Conservation (phyloP, 2,113 vertebrate species). For the Boulengeromyrus knoepffleri region DNA sequence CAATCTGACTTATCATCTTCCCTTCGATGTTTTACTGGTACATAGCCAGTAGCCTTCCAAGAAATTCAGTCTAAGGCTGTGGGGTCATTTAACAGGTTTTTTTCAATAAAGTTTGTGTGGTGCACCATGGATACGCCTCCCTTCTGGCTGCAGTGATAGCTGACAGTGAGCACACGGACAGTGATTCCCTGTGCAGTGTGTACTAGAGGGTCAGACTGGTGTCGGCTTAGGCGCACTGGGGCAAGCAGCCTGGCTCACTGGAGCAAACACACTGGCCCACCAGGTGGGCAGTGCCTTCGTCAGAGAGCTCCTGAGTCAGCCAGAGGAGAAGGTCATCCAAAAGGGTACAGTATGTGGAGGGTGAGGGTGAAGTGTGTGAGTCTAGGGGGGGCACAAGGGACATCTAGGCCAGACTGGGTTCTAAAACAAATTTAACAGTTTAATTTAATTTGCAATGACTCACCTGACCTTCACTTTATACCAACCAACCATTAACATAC, state of each 20-base stretch:
- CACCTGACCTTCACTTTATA: background rate
- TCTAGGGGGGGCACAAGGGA: background rate
- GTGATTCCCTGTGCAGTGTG: background rate
- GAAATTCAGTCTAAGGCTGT: background rate
- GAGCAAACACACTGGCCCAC: conserved; percentile 55
- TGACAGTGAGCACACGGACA: background rate
- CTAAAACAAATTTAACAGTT: background rate
- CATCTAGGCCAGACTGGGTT: background rate
- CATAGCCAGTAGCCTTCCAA: background rate
- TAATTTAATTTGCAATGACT: background rate
- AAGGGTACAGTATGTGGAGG: conserved; percentile 42
- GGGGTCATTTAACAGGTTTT: background rate
- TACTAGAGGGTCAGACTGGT: conserved; percentile 1
- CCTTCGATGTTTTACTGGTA: background rate
- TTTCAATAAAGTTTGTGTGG: background rate
- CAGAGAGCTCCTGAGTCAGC: conserved; percentile 55
- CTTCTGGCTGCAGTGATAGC: background rate
- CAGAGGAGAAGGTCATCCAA: conserved; percentile 61
- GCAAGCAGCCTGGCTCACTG: conserved; percentile 28
- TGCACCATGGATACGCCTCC: background rate
- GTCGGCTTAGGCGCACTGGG: conserved; percentile 50
- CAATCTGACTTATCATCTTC: background rate
- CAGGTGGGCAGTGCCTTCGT: conserved; percentile 50
- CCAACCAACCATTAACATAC: background rate
- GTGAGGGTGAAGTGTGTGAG: background rate